Evolutionary conservation across 2,113 vertebrate genomes (phyloP).

Genomic region (Aleadryas rufinucha): DNA sequence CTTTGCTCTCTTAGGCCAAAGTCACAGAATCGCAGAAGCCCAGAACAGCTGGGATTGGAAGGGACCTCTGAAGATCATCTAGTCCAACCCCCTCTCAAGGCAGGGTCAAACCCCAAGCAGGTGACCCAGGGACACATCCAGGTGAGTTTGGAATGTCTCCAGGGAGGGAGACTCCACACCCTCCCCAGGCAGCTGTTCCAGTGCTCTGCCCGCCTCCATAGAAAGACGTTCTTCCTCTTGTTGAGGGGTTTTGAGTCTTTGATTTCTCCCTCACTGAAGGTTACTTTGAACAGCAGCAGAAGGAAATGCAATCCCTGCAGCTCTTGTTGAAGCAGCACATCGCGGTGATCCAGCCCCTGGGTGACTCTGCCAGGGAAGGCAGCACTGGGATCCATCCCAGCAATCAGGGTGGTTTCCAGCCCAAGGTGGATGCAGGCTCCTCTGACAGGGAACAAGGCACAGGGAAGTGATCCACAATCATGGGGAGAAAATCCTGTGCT

Average conservation of each 20-base stretch:
- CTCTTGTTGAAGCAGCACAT: neutral
- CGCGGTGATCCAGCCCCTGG: neutral
- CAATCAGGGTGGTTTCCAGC: neutral
- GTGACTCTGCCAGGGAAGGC: neutral
- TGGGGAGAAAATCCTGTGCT: accelerated
- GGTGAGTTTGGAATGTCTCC: neutral
- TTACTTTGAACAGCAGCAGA: neutral
- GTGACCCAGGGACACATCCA: neutral
- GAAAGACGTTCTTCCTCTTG: neutral
- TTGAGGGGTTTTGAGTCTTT: neutral
- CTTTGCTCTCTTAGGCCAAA: neutral
- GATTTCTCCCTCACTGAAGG: neutral
- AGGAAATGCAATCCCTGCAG: neutral
- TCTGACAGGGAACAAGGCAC: neutral
- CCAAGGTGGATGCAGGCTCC: neutral
- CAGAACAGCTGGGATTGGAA: neutral
- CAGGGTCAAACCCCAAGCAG: neutral
- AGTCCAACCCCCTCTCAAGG: neutral
- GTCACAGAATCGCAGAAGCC: neutral
- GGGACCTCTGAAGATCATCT: neutral
- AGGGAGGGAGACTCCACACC: neutral
- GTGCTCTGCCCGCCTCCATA: neutral
- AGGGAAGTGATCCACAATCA: neutral
- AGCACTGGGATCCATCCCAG: neutral
- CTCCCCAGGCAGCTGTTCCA: neutral